phyloP scores from a whole-genome alignment of 2,888 invertebrate species.

The Drosophila paranaensis region DNA sequence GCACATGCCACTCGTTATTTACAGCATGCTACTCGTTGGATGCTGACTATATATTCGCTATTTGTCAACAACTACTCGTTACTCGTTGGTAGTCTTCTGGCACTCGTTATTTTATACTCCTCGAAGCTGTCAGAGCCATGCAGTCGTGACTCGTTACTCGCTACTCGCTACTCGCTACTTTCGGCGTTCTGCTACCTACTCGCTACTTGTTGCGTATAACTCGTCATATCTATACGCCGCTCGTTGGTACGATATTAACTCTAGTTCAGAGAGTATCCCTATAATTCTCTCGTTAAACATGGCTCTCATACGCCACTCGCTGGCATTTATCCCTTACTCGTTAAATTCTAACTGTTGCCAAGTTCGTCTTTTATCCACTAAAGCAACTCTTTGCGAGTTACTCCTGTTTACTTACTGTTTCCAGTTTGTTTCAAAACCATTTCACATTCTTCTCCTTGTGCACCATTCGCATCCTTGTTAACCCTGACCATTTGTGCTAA shows the following conservation, averaged over 20 bases:
- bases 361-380: background rate
- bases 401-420: background rate
- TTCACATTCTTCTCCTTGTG: background rate
- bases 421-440: background rate
- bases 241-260: background rate
- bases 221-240: background rate
- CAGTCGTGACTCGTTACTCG: background rate
- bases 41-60: too few species aligned
- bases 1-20: too few species aligned
- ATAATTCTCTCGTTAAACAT: background rate
- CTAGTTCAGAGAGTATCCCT: background rate
- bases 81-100: too few species aligned
- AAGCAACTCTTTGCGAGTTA: background rate
- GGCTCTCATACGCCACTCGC: background rate
- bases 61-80: too few species aligned
- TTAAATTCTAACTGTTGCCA: background rate
- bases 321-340: background rate
- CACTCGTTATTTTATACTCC: too few species aligned
- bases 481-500: constrained; percentile 35
- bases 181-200: too few species aligned
- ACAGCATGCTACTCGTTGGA: too few species aligned
- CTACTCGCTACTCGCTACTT: background rate
- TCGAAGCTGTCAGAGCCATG: too few species aligned
- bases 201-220: background rate
- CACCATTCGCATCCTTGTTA: constrained; percentile 11